A percentile compares a stretch with the other conserved stretches of the same genome.
Evolutionary conservation across 1,140 invertebrate species (phyloP).

Genomic region (Drosophila pseudoananassae): DNA sequence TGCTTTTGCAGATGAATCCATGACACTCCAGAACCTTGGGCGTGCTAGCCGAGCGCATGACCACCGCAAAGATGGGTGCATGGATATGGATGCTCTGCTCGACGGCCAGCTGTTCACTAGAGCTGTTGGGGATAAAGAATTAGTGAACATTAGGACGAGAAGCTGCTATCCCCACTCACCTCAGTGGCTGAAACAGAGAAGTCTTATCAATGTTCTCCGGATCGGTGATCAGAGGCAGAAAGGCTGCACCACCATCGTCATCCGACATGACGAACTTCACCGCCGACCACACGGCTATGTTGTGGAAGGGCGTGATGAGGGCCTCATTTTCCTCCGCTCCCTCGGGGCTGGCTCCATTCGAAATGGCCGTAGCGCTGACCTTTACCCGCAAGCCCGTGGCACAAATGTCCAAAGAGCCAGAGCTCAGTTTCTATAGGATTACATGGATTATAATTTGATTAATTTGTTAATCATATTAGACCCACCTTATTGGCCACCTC

Average conservation of each 20-base stretch:
- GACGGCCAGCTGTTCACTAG: constrained; percentile 77
- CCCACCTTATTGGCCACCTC: constrained; percentile 69
- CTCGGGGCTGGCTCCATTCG: constrained; percentile 8
- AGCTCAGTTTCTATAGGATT: constrained; percentile 53
- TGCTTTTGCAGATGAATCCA: constrained; percentile 93
- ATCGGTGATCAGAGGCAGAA: constrained; percentile 94
- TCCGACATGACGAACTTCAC: constrained; percentile 90
- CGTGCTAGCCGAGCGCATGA: constrained; percentile 92
- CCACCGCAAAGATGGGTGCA: constrained; percentile 94
- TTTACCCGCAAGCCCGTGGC: constrained; percentile 87
- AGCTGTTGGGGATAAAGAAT: constrained; percentile 21
- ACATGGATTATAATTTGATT: background rate
- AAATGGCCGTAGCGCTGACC: constrained; percentile 32
- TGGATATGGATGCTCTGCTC: constrained; percentile 85
- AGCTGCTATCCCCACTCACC: constrained; percentile 27
- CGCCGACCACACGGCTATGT: constrained; percentile 95
- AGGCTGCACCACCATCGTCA: constrained; percentile 87
- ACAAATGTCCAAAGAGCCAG: constrained; percentile 89
- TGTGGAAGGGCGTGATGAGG: constrained; percentile 92
- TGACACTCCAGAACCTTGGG: constrained; percentile 94
- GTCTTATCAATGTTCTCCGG: constrained; percentile 91
- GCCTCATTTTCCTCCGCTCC: constrained; percentile 49
- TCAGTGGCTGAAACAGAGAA: constrained; percentile 86
- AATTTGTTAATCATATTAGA: background rate
- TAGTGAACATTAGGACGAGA: no score